Evolutionary conservation across 2,113 vertebrate genomes (phyloP).

Genomic region (Crotalus tigris): DNA sequence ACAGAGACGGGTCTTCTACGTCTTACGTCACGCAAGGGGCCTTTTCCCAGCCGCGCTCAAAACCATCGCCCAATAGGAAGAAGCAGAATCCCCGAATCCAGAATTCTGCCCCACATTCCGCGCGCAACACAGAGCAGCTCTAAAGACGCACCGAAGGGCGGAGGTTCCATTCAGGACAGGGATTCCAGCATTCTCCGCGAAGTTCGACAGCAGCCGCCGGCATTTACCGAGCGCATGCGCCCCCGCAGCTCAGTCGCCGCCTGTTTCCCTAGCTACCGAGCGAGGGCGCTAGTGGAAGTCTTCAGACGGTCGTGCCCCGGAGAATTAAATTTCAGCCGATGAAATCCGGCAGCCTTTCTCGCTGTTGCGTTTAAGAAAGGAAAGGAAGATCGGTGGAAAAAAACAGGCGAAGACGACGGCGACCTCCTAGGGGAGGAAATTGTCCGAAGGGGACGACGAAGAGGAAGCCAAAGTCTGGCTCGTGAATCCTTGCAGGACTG

Average conservation of each 20-base stretch:
- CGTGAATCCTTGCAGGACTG: background rate
- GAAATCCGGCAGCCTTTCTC: background rate
- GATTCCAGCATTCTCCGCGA: too few relatives aligned
- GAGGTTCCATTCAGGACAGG: background rate
- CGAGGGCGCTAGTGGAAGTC: background rate
- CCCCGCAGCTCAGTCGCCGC: rapidly evolving
- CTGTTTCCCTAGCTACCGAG: background rate
- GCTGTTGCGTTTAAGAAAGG: too few relatives aligned
- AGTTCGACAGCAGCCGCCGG: rapidly evolving
- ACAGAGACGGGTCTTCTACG: background rate
- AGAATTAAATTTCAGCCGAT: background rate
- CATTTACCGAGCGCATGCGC: constrained; percentile 16
- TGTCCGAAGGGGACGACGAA: rapidly evolving
- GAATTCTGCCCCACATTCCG: background rate
- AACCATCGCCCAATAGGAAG: background rate
- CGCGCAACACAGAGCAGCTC: background rate
- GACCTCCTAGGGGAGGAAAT: background rate
- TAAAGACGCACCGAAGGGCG: background rate
- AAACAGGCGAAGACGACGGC: background rate
- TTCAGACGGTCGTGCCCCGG: rapidly evolving
- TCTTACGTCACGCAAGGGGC: background rate
- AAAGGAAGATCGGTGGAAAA: background rate
- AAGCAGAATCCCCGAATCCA: background rate
- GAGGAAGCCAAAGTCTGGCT: background rate
- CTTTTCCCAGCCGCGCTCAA: background rate